Evolutionary conservation across 1,140 invertebrate genomes (phyloP).

Genomic region (Oreohelix idahoensis): DNA sequence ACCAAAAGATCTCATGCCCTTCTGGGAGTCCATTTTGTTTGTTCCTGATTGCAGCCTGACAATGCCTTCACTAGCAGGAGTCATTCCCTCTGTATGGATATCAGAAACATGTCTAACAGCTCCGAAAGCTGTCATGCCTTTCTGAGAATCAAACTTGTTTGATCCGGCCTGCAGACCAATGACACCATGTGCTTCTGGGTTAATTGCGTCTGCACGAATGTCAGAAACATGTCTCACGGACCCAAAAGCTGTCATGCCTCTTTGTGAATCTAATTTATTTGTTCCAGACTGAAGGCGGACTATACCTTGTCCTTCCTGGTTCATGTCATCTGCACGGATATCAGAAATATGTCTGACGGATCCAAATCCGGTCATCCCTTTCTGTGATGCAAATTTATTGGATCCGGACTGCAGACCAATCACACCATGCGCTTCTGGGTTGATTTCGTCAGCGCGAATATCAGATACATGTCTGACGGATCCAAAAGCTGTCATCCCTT

Average conservation of each 20-base stretch:
- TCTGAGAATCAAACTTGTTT: not conserved
- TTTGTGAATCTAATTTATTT: not conserved
- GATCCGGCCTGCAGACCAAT: not conserved
- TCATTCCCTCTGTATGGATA: conserved; percentile 31
- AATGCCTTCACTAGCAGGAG: conserved; percentile 83
- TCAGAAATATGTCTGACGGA: not conserved
- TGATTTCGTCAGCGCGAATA: not conserved
- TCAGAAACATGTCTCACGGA: not conserved
- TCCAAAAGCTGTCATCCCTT: not conserved
- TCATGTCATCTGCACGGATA: not conserved
- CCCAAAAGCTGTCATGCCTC: not conserved
- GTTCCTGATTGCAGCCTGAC: conserved; percentile 81
- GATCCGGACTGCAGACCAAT: not conserved
- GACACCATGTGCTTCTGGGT: not conserved
- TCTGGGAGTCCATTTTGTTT: conserved; percentile 82
- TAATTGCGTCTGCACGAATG: not conserved
- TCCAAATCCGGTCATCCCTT: not conserved
- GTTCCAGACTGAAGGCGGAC: not conserved
- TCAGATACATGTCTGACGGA: not conserved
- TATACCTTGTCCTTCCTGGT: not conserved
- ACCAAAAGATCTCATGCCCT: conserved; percentile 89
- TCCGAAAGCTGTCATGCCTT: conserved; percentile 1
- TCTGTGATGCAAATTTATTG: not conserved
- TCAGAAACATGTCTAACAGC: conserved; percentile 2
- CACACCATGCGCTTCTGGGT: not conserved